Base-by-base conservation (phyloP, 2,113 vertebrate genomes). In the Eurystomus gularis region DNA sequence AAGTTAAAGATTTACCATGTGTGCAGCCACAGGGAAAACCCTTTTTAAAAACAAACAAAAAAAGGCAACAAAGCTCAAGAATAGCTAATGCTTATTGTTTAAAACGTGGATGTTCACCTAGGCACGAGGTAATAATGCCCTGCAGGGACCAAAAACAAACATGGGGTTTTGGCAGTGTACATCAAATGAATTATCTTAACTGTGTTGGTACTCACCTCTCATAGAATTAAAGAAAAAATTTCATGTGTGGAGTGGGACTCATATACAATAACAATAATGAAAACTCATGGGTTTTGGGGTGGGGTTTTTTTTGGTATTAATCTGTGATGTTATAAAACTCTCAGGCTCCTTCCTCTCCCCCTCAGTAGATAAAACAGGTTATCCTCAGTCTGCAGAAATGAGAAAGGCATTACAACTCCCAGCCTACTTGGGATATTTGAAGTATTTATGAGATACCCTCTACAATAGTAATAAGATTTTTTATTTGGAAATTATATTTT, bases 1-100 rank as follows among this genome's bases (percentile, higher is more conserved):
- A 98, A 98, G 97, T 97, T 98, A 98, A 98, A 98, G 98, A 98
- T 98, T 98, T 98, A 98, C 96, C 97, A 97, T 98, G 97, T 98
- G 98, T 96, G 95, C 95, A 98, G 94, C 83, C 94, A 90, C 91
- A 60, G 97, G 90, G 90, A 96, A 97, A 97, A 54, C 24, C 77
- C 72, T 96, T 83, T 66, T 26, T 57, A 79, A 94, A 92, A 24
- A 79, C 96, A 21, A 42, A 89, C 28, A 65, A 62, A 60, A 77
- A 94, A 93, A 33, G 28, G 37, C 72, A 88, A 75, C 25, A 14
- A 93, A 92, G 58, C 84, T 97, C 10, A 24, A 95, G 92, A 96
- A 84, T 61, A 94, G 85, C 66, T 94, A 93, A 90, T 72, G 86
- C 54, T 66, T 97, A 60, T 94, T 96, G 96, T 97, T 97, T 94